phyloP scores from a whole-genome alignment of 2,113 vertebrate species.

The Pitta sordida region DNA sequence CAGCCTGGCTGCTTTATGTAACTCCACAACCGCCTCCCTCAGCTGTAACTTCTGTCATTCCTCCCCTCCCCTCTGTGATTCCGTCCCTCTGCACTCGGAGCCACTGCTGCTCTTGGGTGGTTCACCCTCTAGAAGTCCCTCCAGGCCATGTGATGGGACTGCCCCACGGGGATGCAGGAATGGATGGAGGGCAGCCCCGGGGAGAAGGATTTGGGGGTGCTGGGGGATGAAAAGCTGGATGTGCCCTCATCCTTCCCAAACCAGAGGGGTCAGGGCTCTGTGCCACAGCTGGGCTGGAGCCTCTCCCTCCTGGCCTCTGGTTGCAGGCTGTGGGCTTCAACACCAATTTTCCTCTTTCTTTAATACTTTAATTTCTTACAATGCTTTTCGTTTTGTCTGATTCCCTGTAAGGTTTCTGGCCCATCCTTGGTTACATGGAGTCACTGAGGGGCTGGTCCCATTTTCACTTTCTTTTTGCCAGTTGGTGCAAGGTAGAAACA shows the following conservation, averaged over 20 bases:
- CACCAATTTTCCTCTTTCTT: neutral
- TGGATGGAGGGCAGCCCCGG: neutral
- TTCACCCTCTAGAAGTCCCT: neutral
- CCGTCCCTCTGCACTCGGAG: neutral
- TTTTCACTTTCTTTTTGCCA: neutral
- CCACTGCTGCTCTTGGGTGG: fast-evolving
- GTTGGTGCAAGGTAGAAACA: neutral
- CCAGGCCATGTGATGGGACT: fast-evolving
- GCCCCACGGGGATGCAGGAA: neutral
- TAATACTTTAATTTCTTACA: neutral
- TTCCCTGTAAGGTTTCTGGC: neutral
- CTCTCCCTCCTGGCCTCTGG: fast-evolving
- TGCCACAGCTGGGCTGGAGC: too few relatives aligned
- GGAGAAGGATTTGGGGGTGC: neutral
- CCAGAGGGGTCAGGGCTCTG: too few relatives aligned
- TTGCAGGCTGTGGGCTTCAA: neutral
- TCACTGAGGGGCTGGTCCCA: neutral
- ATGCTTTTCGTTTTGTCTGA: neutral
- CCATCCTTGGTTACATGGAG: too few relatives aligned
- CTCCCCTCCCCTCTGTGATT: neutral
- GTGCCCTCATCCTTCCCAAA: too few relatives aligned
- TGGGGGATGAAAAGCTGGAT: neutral
- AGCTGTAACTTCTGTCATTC: neutral
- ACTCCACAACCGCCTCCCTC: neutral
- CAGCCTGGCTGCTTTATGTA: neutral